A percentile compares a stretch with the other conserved stretches of the same genome.
Conservation (phyloP, 1,140 invertebrate genomes). For the Bombus difficillimus region DNA sequence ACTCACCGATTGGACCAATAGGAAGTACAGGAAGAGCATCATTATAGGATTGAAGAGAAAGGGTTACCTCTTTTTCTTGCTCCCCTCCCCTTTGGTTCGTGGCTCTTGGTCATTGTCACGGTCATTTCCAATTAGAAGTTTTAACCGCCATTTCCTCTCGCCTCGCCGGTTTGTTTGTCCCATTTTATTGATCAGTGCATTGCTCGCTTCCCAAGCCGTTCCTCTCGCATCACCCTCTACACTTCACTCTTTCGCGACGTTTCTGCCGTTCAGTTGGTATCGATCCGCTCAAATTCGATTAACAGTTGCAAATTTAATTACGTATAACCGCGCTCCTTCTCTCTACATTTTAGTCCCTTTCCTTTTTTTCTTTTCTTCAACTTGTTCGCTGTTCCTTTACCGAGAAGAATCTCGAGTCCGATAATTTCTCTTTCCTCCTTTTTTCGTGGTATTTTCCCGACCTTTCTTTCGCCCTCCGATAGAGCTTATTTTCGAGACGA, state of each 20-base stretch:
- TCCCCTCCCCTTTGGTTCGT: neutral
- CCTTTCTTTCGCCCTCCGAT: neutral
- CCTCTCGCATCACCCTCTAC: neutral
- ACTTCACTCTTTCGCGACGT: slow-evolving; percentile 1
- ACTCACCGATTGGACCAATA: slow-evolving; percentile 45
- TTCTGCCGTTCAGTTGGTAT: slow-evolving; percentile 49
- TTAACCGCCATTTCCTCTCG: slow-evolving; percentile 62
- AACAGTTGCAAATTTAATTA: slow-evolving; percentile 75
- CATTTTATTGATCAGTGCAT: slow-evolving; percentile 61
- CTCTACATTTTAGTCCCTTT: neutral
- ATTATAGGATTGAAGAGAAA: slow-evolving; percentile 55
- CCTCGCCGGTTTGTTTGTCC: slow-evolving; percentile 56
- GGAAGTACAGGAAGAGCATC: slow-evolving; percentile 53
- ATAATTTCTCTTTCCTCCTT: slow-evolving; percentile 21
- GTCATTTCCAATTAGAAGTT: slow-evolving; percentile 68
- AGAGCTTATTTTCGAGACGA: slow-evolving; percentile 26
- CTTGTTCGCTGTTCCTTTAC: slow-evolving; percentile 4
- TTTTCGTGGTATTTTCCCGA: slow-evolving; percentile 3
- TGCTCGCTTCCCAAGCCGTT: slow-evolving; percentile 11
- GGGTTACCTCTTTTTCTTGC: neutral
- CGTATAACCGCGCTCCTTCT: slow-evolving; percentile 47
- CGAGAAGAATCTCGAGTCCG: slow-evolving; percentile 34
- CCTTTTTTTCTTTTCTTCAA: neutral
- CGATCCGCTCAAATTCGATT: slow-evolving; percentile 69
- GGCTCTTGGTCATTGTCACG: slow-evolving; percentile 59